Evolutionary conservation across 1,140 invertebrate genomes (phyloP).

Genomic region (Penaeus chinensis): DNA sequence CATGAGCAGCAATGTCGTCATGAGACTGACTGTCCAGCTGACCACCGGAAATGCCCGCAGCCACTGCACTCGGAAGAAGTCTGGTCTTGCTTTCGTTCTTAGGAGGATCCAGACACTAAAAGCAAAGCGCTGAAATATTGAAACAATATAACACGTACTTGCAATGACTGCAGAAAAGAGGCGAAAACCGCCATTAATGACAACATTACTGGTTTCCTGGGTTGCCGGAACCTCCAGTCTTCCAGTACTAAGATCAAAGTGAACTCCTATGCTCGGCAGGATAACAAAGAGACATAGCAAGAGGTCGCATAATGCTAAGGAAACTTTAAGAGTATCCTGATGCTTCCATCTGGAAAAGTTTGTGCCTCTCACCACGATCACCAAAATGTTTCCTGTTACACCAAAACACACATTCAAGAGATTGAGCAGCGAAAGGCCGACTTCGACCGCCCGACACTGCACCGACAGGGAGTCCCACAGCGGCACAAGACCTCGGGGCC

Average conservation of each 20-base stretch:
- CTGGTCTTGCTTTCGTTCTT: too few relatives aligned
- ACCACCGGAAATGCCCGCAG: not conserved
- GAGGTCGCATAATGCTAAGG: too few relatives aligned
- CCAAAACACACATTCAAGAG: too few relatives aligned
- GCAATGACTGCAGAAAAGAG: not conserved
- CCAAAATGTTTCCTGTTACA: too few relatives aligned
- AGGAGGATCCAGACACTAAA: not conserved
- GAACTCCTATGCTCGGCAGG: too few relatives aligned
- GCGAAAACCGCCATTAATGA: not conserved
- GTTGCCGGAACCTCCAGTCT: too few relatives aligned
- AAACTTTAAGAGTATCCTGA: too few relatives aligned
- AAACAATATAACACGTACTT: constrained; percentile 8
- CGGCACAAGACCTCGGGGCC: not conserved
- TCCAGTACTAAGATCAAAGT: too few relatives aligned
- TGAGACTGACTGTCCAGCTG: constrained; percentile 3
- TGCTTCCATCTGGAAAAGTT: too few relatives aligned
- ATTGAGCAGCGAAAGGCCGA: too few relatives aligned
- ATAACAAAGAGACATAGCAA: too few relatives aligned
- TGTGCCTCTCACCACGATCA: constrained; percentile 10
- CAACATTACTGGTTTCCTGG: not conserved
- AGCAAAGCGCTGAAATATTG: not conserved
- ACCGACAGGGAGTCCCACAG: not conserved
- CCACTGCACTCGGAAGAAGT: not conserved
- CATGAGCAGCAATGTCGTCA: constrained; percentile 16
- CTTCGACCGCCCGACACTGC: not conserved